Conservation (phyloP, 2,888 invertebrate genomes). For the Papilio protenor region DNA sequence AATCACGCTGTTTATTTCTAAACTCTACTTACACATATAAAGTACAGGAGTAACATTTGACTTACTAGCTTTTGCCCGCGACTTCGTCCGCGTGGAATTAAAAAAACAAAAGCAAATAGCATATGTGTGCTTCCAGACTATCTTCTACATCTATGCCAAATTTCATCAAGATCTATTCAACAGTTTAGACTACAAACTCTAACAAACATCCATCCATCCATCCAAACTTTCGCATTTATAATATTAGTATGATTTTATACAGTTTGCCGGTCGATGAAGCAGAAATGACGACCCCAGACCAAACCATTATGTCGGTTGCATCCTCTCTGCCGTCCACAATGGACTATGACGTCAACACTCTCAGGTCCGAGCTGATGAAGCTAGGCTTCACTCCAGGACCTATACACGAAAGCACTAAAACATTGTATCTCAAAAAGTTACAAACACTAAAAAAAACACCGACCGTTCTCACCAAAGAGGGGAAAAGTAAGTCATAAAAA, state of each 20-base stretch:
- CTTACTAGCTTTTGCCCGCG: too few relatives aligned
- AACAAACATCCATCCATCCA: too few relatives aligned
- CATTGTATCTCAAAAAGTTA: conserved; percentile 90
- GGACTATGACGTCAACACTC: conserved; percentile 87
- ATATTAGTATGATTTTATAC: conserved; percentile 32
- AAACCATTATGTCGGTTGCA: conserved; percentile 73
- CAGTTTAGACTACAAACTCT: too few relatives aligned
- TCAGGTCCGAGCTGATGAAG: conserved; percentile 86
- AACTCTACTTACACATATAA: too few relatives aligned
- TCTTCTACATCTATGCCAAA: too few relatives aligned
- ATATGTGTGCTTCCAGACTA: too few relatives aligned
- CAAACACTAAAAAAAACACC: conserved; percentile 82
- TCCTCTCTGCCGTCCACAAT: conserved; percentile 85
- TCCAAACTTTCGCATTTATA: too few relatives aligned
- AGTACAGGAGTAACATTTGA: too few relatives aligned
- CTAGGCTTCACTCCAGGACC: conserved; percentile 92
- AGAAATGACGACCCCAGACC: conserved; percentile 64
- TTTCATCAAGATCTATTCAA: too few relatives aligned
- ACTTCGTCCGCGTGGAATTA: too few relatives aligned
- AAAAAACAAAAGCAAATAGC: too few relatives aligned
- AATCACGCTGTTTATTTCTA: too few relatives aligned
- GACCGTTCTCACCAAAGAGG: conserved; percentile 55
- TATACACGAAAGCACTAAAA: conserved; percentile 90
- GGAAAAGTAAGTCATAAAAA: conserved; percentile 62
- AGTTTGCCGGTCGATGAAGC: conserved; percentile 73